These are phyloP conservation scores for Leistus spinibarbis DNA, from an alignment of 2,888 invertebrate species.

Conservation along the genomic window DNA sequence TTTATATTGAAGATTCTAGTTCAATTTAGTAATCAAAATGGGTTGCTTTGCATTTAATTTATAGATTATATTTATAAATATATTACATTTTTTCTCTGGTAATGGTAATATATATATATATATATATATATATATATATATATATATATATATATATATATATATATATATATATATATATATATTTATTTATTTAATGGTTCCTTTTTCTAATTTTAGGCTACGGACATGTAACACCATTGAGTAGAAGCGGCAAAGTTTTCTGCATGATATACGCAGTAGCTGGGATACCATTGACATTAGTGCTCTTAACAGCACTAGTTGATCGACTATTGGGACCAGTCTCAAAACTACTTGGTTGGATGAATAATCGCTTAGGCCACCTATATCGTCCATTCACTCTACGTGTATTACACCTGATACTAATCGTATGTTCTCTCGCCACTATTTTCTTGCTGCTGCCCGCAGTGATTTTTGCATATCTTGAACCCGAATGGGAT, in stretches of 20 bases:
- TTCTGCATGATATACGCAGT: constrained; percentile 88
- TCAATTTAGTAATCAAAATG: too few species aligned
- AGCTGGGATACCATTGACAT: constrained; percentile 84
- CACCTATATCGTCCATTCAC: constrained; percentile 76
- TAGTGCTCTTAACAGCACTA: constrained; percentile 80
- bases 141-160: constrained; percentile 21
- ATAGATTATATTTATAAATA: too few species aligned
- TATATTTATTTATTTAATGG: too few species aligned
- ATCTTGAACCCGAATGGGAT: constrained; percentile 81
- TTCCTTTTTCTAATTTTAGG: too few species aligned
- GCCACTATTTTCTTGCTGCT: constrained; percentile 71
- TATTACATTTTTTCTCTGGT: too few species aligned
- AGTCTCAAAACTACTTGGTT: constrained; percentile 71
- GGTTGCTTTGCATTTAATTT: too few species aligned
- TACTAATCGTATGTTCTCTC: constrained; percentile 65
- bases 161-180: constrained; percentile 3
- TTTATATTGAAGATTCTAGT: too few species aligned
- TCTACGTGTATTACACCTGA: constrained; percentile 77
- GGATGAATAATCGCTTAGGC: constrained; percentile 71
- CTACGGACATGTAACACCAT: constrained; percentile 87
- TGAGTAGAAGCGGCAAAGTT: constrained; percentile 83
- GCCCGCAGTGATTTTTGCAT: constrained; percentile 77
- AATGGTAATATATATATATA: too few species aligned
- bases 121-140: too few species aligned
- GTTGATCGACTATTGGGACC: constrained; percentile 82